Conservation (phyloP, 1,140 invertebrate genomes). For the Dryas iulia region DNA sequence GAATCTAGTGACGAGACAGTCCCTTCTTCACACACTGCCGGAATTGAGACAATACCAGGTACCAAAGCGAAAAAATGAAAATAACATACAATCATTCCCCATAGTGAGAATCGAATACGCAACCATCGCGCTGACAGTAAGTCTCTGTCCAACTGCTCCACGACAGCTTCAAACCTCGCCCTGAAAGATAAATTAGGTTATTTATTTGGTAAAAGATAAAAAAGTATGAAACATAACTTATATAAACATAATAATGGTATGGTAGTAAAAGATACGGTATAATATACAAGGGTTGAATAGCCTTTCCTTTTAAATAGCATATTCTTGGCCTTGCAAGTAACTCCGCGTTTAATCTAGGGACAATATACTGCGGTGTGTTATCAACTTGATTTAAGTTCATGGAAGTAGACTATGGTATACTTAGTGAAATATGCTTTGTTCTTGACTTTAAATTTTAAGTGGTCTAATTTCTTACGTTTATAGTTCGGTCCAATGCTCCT, state of each 20-base stretch:
- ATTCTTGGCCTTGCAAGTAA: slow-evolving; percentile 42
- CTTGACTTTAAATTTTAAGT: slow-evolving; percentile 13
- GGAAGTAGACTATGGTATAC: slow-evolving; percentile 21
- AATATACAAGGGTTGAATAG: slow-evolving; percentile 26
- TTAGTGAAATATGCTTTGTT: slow-evolving; percentile 26
- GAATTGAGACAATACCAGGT: no score
- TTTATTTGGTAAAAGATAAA: not conserved
- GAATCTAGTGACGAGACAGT: no score
- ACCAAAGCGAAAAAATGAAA: no score
- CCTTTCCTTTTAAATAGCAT: slow-evolving; percentile 28
- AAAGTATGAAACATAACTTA: not conserved
- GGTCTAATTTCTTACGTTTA: not conserved
- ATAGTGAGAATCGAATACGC: no score
- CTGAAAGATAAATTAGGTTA: no score
- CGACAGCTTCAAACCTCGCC: no score
- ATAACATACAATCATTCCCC: no score
- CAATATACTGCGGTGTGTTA: slow-evolving; percentile 42
- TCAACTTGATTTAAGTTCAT: slow-evolving; percentile 45
- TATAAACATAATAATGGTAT: not conserved
- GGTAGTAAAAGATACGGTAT: not conserved
- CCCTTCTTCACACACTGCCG: no score
- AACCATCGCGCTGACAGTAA: no score
- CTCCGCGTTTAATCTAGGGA: slow-evolving; percentile 40
- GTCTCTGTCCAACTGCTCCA: no score
- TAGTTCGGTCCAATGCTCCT: not conserved